These are phyloP conservation scores for Drosophila ogumai DNA, from an alignment of 1,140 invertebrate genomes.

Conservation along the genomic window DNA sequence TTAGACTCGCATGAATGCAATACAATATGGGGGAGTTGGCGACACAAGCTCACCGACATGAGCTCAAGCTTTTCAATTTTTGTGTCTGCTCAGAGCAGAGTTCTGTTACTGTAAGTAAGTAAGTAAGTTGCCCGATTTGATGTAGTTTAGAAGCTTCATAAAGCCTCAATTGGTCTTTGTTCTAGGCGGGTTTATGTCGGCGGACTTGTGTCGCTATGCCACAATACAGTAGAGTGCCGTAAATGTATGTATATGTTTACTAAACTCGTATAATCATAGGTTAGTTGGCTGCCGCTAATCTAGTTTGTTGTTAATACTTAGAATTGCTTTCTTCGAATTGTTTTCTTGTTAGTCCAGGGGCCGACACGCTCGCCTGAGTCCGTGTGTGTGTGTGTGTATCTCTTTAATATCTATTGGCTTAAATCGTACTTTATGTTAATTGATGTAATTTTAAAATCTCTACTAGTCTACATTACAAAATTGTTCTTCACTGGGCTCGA, in stretches of 20 bases:
- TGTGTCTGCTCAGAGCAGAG: too few relatives aligned
- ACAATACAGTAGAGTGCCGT: slow-evolving; percentile 25
- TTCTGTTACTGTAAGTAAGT: too few relatives aligned
- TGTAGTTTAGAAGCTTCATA: neutral
- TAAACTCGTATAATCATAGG: slow-evolving; percentile 55
- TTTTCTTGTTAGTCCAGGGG: slow-evolving; percentile 43
- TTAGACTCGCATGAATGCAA: slow-evolving; percentile 28
- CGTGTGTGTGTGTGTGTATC: slow-evolving; percentile 18
- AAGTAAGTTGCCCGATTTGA: neutral
- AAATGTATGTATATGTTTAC: slow-evolving; percentile 31
- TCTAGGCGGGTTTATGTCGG: neutral
- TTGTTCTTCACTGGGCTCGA: slow-evolving; percentile 58
- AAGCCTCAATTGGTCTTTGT: neutral
- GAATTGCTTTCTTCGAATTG: slow-evolving; percentile 77
- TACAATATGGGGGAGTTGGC: neutral
- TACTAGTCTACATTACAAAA: slow-evolving; percentile 63
- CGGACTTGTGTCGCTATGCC: neutral
- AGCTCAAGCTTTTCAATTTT: too few relatives aligned
- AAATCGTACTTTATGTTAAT: slow-evolving; percentile 53
- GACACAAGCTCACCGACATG: neutral
- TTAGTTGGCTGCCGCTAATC: slow-evolving; percentile 67
- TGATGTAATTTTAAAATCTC: slow-evolving; percentile 60
- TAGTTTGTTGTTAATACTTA: slow-evolving; percentile 80
- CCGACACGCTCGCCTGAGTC: slow-evolving; percentile 18
- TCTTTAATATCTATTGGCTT: slow-evolving; percentile 53